Evolutionary conservation across 92 coral and sea anemone species (phyloP), one percentile per base, ranked within the genome.

Genomic region (Zoanthus sociatus): DNA sequence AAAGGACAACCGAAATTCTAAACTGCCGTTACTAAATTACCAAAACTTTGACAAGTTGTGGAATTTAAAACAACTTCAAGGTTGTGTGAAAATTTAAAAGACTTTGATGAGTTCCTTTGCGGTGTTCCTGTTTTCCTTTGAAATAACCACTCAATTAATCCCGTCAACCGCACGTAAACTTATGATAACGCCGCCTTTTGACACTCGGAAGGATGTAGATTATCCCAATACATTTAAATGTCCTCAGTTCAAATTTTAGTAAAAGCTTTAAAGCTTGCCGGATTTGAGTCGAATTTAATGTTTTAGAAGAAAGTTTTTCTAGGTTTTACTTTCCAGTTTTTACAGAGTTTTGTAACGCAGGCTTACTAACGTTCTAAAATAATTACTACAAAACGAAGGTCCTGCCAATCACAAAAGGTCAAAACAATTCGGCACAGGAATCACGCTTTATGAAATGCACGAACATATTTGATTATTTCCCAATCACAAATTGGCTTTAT

Each of bases 141-240:
- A 37, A 63, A 44, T 13, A 17, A 45, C 31, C 85, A 17, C 21
- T 54, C 13, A 32, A 12, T 55, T 37, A 20, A 9, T 81, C 18
- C n/a, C 15, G 4, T 1, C 18, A 75, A 81, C 60, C 73, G 60
- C 85, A 66, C 63, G 64, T 46, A 64, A 30, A n/a, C 69, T 0
- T 5, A 6, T 14, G 15, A 17, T 15, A 61, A 16, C 3, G 26
- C 83, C 55, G 83, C 54, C 17, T 45, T 81, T 68, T 66, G 85
- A 63, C 85, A 81, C 44, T 56, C 85, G 85, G 85, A 81, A 81
- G 85, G 74, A 79, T 21, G 30, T 15, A 15, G 67, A 9, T 77
- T 14, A 63, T 46, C 74, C 75, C 30, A 33, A 45, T 21, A 64
- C 20, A 8, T 51, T 26, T 26, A 44, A 66, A 30, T 64, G 42